These are phyloP conservation scores for Otis tarda DNA, from an alignment of 2,113 vertebrate species.

Conservation along the genomic window DNA sequence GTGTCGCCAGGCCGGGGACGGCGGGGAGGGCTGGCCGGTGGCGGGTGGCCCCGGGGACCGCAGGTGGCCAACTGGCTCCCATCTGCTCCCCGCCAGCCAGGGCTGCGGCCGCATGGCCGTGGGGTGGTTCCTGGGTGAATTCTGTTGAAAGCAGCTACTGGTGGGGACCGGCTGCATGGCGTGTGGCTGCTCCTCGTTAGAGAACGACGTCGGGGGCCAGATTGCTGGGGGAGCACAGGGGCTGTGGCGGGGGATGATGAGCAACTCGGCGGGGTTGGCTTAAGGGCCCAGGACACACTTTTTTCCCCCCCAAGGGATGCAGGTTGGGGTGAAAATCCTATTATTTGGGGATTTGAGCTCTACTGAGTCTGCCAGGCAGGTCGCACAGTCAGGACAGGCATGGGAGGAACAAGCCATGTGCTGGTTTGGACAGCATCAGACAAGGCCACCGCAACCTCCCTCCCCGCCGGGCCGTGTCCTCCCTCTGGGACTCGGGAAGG, in stretches of 20 bases:
- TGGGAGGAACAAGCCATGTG: fast-evolving
- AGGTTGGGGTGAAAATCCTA: background rate
- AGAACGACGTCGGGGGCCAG: fast-evolving
- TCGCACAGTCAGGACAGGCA: fast-evolving
- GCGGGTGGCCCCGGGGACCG: background rate
- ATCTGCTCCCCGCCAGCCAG: background rate
- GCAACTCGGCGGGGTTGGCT: background rate
- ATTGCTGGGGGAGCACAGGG: background rate
- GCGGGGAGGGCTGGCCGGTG: background rate
- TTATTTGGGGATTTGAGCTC: background rate
- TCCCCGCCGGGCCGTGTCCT: background rate
- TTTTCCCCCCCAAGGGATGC: background rate
- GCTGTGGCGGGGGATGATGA: background rate
- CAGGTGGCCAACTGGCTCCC: background rate
- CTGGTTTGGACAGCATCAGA: background rate
- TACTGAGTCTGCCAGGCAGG: background rate
- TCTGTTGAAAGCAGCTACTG: constrained; percentile 12
- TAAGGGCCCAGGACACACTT: fast-evolving
- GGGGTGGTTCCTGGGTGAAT: background rate
- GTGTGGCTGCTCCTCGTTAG: background rate
- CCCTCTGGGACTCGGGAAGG: background rate
- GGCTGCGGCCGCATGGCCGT: fast-evolving
- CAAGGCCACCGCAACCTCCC: fast-evolving
- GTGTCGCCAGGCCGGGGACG: background rate
- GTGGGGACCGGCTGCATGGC: background rate